Conservation (phyloP, 2,113 vertebrate species). For the Urocynchramus pylzowi region DNA sequence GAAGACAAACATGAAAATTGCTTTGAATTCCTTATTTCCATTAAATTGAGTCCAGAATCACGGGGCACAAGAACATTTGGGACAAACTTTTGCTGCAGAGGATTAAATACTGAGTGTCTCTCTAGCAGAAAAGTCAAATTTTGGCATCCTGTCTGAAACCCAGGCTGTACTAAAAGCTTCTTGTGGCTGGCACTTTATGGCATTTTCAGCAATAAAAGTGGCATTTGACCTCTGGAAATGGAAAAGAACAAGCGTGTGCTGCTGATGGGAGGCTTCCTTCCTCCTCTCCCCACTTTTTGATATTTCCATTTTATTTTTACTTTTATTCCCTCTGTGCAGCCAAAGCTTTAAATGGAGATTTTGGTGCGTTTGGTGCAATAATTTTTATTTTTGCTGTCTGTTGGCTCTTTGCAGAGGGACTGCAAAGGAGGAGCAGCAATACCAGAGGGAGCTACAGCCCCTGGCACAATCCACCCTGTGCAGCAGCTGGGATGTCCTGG, state of each 20-base stretch:
- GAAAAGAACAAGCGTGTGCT: not conserved
- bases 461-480: not conserved
- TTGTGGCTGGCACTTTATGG: not conserved
- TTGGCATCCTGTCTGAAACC: not conserved
- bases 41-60: not conserved
- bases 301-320: not conserved
- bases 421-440: not conserved
- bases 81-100: not conserved
- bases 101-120: not conserved
- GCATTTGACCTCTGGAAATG: not conserved
- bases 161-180: not conserved
- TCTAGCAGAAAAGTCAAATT: not conserved
- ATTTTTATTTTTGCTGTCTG: not conserved
- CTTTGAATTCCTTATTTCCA: not conserved
- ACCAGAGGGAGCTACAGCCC: not conserved
- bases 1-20: not conserved
- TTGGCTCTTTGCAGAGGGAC: not conserved
- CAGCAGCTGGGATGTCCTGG: not conserved
- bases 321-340: not conserved
- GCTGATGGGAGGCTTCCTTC: not conserved
- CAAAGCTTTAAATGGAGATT: not conserved
- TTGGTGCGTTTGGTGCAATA: not conserved
- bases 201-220: not conserved
- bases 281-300: not conserved
- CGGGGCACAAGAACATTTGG: not conserved